Base-by-base conservation (phyloP, 2,113 vertebrate genomes). In the Spilogale gracilis region DNA sequence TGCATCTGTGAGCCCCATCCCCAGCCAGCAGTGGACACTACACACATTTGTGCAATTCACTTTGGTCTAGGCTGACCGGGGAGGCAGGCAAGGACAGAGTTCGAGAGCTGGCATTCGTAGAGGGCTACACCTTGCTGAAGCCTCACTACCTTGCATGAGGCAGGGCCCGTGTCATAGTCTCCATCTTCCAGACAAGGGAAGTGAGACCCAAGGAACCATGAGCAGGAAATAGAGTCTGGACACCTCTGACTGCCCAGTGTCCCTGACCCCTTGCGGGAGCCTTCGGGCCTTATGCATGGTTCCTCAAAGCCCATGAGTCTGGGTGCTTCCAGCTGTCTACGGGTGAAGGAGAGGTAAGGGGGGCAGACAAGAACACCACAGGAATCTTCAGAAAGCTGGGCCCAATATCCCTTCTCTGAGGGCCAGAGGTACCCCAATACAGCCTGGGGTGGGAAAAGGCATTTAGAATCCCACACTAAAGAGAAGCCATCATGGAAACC, bases 281-380 rank as follows among this genome's bases (percentile, higher is more conserved):
- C 56, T 7, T 3, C 0, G 0, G 1, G 69, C 61, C 43, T 25
- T 32, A 6, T 2, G 45, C n/a, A 5, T 4, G 67, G 45, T 38
- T 30, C 6, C 7, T 23, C 0, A 3, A 81, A 69, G 76, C 7
- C 63, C 16, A 43, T 5, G 52, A 21, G 9, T 76, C 83, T 43
- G 43, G 3, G 52, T 14, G 16, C 38, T 76, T 50, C 38, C 74
- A 32, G 85, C 13, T 30, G 17, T 78, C 48, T 56, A 52, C 20
- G 16, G 27, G 14, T 56, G 73, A 84, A 54, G 16, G 18, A 80
- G 30, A 96, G 79, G 9, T 11, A 16, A 32, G 67, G 14, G 9
- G 9, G 32, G 30, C 20, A 54, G 78, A 78, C 21, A 89, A 71
- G 78, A 91, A 25, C 32, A 65, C 85, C 27, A 71, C 52, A 83